Evolutionary conservation across 2,888 invertebrate species (phyloP).

Genomic region (Neelides folsomi): DNA sequence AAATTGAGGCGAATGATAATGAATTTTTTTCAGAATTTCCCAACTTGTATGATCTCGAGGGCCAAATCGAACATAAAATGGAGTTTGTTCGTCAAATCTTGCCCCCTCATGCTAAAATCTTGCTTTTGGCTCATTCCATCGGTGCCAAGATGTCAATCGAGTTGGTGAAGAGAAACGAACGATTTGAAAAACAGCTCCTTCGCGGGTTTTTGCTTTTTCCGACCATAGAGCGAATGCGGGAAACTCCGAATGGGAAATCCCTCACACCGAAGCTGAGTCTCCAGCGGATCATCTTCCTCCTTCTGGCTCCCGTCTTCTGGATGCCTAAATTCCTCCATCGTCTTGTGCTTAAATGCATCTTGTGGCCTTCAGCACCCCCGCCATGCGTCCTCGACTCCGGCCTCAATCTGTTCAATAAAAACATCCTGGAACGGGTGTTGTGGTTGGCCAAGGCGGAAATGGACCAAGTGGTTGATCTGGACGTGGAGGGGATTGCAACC

Average conservation of each 20-base stretch:
- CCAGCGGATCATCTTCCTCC: slow-evolving; percentile 7
- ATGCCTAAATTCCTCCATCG: neutral
- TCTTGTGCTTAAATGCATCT: slow-evolving; percentile 8
- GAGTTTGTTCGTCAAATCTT: slow-evolving; percentile 60
- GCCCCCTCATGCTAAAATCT: slow-evolving; percentile 56
- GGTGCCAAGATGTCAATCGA: slow-evolving; percentile 72
- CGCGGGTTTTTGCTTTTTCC: slow-evolving; percentile 69
- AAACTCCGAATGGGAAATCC: slow-evolving; percentile 56
- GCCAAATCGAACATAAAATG: slow-evolving; percentile 67
- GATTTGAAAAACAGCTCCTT: slow-evolving; percentile 36
- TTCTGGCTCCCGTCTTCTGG: slow-evolving; percentile 8
- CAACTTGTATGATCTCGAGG: slow-evolving; percentile 56
- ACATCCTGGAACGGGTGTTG: slow-evolving; percentile 10
- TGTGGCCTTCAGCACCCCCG: slow-evolving; percentile 11
- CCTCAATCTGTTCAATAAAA: slow-evolving; percentile 13
- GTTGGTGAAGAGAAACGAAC: slow-evolving; percentile 43
- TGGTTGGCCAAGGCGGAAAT: slow-evolving; percentile 24
- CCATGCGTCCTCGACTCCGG: slow-evolving; percentile 14
- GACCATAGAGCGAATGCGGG: slow-evolving; percentile 68
- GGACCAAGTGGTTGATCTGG: slow-evolving; percentile 48
- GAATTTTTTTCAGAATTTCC: slow-evolving; percentile 39
- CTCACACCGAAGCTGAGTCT: slow-evolving; percentile 50
- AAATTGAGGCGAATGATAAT: too few species aligned
- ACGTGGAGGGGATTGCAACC: slow-evolving; percentile 47
- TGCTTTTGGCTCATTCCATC: slow-evolving; percentile 80